Conservation (phyloP, 1,140 invertebrate genomes). For the Drosophila pallidifrons region DNA sequence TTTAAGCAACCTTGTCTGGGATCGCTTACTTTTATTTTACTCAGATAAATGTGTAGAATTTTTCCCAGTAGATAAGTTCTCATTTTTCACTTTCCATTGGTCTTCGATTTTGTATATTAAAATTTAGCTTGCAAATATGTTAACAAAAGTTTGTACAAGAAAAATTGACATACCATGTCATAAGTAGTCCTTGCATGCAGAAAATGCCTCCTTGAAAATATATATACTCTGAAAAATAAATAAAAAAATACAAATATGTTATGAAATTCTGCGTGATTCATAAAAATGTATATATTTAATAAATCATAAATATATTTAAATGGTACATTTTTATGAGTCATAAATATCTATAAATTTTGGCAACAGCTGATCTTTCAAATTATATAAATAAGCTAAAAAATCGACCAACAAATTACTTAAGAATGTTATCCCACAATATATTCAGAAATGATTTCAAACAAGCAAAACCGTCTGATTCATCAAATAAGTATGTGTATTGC, state of each 20-base stretch:
- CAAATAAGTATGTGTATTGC: conserved; percentile 19
- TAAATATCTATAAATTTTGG: not conserved
- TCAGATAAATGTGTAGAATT: not conserved
- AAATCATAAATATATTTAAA: not conserved
- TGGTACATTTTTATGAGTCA: not conserved
- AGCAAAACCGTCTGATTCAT: conserved; percentile 30
- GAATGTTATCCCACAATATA: not conserved
- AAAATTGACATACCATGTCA: too few relatives aligned
- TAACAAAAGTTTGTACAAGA: too few relatives aligned
- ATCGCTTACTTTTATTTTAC: not conserved
- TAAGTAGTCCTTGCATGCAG: not conserved
- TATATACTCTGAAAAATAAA: not conserved
- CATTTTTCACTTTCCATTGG: too few relatives aligned
- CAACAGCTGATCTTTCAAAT: not conserved
- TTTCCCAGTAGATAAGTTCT: too few relatives aligned
- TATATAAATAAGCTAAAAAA: not conserved
- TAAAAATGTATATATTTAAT: not conserved
- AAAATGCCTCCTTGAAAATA: not conserved
- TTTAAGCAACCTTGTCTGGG: not conserved
- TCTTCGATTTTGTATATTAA: too few relatives aligned
- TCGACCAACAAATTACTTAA: not conserved
- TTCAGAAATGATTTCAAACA: not conserved
- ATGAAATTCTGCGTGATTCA: conserved; percentile 6
- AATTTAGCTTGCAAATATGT: too few relatives aligned
- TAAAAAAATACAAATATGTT: not conserved